A percentile compares a stretch with the other conserved stretches of the same genome.
Evolutionary conservation across 1,140 invertebrate genomes (phyloP).

Genomic region (Heliconius hewitsoni): DNA sequence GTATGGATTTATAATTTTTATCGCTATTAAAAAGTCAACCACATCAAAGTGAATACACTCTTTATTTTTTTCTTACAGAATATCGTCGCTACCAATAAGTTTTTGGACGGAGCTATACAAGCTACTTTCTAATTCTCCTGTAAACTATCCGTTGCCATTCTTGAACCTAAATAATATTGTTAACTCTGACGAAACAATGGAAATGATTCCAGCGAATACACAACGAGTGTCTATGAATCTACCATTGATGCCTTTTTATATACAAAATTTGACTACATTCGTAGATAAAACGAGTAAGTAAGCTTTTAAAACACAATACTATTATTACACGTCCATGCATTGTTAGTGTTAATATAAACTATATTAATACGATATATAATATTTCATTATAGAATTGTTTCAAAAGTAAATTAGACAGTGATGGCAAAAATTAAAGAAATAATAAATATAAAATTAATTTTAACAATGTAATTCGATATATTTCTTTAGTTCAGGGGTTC

Average conservation of each 20-base stretch:
- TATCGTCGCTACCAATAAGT: slow-evolving; percentile 55
- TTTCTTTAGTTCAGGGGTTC: too few relatives aligned
- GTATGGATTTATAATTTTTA: not conserved
- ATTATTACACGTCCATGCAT: too few relatives aligned
- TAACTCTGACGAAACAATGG: slow-evolving; percentile 42
- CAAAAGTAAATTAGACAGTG: too few relatives aligned
- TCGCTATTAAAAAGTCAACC: too few relatives aligned
- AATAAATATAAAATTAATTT: too few relatives aligned
- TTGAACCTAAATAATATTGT: slow-evolving; percentile 40
- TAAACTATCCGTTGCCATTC: slow-evolving; percentile 61
- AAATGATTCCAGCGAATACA: slow-evolving; percentile 50
- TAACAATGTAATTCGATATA: too few relatives aligned
- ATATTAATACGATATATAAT: too few relatives aligned
- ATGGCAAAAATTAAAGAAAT: too few relatives aligned
- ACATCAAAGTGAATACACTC: too few relatives aligned
- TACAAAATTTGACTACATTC: slow-evolving; percentile 62
- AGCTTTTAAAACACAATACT: not conserved
- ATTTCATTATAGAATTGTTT: too few relatives aligned
- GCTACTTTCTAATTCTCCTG: slow-evolving; percentile 55
- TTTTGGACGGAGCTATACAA: slow-evolving; percentile 70
- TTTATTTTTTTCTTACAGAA: slow-evolving; percentile 47
- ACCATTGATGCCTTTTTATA: slow-evolving; percentile 63
- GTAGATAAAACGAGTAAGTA: slow-evolving; percentile 52
- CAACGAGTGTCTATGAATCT: slow-evolving; percentile 60
- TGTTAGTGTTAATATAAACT: too few relatives aligned